Evolutionary conservation across 2,797 vertebrate genomes (phyloP), one percentile per base, ranked within the genome.

Genomic region (Halcyon badia): DNA sequence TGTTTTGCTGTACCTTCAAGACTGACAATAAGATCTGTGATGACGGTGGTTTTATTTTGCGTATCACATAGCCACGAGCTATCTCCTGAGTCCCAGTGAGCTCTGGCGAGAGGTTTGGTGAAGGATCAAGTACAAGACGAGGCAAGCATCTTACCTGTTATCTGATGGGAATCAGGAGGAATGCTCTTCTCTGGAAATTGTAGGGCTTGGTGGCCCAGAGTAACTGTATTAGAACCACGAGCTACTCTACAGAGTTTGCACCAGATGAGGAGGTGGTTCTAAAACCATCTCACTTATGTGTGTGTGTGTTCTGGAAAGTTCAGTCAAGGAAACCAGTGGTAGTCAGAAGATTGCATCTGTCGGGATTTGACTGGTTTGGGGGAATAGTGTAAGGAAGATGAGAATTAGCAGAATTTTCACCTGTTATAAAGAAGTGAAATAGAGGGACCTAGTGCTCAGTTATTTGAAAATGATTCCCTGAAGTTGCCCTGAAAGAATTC

Each of bases 1-100:
- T 68, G 39, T n/a, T 73, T 80, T 73, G 49, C 87, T 82, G 37
- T 90, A 56, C 83, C 87, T 78, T 73, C 56, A 46, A 57, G 65
- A 28, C 33, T 48, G 93, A 44, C 54, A 82, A 25, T 70, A 52
- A 62, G 52, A 35, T 79, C 51, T 66, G 57, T 57, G 51, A 10
- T 3, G 1, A 48, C 61, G 65, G 8, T 60, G 31, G 5, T 48
- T 76, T 79, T 37, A 2, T 60, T 66, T 76, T 41, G 49, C 61
- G 10, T 70, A 51, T 82, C 83, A 22, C 49, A 16, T 10, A 22
- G 24, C 13, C 46, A 31, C 35, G 24, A 92, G 60, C 64, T 95
- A 66, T 17, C 48, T 68, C 44, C 39, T 11, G 33, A 82, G 52
- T 52, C 71, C 15, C 16, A 3, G 42, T 35, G 19, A 18, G 58